phyloP scores from a whole-genome alignment of 2,113 vertebrate species.

The Furnarius figulus region DNA sequence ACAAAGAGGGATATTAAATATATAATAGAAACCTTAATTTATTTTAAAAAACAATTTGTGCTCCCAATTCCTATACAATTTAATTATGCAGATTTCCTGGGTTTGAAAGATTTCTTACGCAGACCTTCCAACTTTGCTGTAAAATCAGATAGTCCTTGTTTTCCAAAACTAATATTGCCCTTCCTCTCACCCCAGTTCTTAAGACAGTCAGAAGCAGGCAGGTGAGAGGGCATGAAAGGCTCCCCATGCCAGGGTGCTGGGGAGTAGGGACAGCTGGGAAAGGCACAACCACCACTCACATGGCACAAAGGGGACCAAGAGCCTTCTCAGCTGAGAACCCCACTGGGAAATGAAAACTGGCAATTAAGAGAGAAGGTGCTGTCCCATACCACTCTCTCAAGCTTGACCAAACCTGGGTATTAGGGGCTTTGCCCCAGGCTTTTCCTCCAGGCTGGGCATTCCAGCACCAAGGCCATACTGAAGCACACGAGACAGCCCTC shows the following conservation, averaged over 20 bases:
- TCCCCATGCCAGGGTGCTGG: not conserved
- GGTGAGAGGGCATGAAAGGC: not conserved
- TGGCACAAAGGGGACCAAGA: not conserved
- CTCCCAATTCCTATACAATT: not conserved
- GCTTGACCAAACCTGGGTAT: not conserved
- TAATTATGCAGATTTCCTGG: constrained; percentile 8
- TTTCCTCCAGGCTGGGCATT: not conserved
- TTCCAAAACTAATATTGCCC: not conserved
- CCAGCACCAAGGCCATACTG: not conserved
- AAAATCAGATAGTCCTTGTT: not conserved
- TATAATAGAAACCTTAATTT: constrained; percentile 33
- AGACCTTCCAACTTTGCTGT: not conserved
- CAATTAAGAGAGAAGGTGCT: not conserved
- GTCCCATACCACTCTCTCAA: not conserved
- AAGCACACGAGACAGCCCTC: not conserved
- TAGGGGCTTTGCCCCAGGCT: not conserved
- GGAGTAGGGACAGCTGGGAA: not conserved
- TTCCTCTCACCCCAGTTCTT: not conserved
- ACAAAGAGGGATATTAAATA: constrained; percentile 22
- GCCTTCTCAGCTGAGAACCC: accelerated
- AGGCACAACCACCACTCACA: not conserved
- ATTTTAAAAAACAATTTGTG: constrained; percentile 7
- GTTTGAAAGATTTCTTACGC: not conserved
- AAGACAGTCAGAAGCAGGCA: not conserved
- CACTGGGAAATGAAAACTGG: not conserved